Base-by-base conservation (phyloP, 2,888 invertebrate genomes). In the Microplitis manilae region DNA sequence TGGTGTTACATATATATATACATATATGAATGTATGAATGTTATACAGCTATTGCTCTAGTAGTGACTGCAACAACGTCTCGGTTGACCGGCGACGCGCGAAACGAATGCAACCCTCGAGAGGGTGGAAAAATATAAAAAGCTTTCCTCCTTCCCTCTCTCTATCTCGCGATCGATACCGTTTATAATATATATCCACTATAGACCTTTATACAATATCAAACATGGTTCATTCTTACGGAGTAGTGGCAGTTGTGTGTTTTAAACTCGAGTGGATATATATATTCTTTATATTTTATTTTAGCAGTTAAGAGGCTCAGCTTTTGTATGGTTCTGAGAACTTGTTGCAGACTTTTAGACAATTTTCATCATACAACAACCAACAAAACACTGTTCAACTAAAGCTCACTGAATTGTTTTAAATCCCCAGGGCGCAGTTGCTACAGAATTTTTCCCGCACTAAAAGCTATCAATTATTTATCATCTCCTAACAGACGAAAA, bases 301-400 rank as follows among this genome's bases (percentile, higher is more conserved):
- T 7, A 30, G 13, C 20, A 65, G 65, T 65, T 13, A 65, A 65
- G 65, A 65, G 65, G 50, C 7, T 50, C 5, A 6, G 60, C 60
- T 20, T 30, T 13, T 50, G 60, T 73, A 64, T 41, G 30, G 41
- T 41, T 77, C 17, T 77, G 70, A 77, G 73, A 77, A 77, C 77
- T 77, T 77, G 77, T 77, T 77, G 77, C 77, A 59, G 41, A 70
- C 73, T 73, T 20, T 20, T 64, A 71, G 17, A 61, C 70, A 64
- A 7, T 50, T 17, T 20, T 64, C 65, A 30, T 65, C 20, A 65
- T 50, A 65, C 65, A 15, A 15, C 62, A 65, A n/a, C 62, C 50
- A 50, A 50, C 50, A 50, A 50, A 50, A 50, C 50, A 50, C 8
- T 13, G 8, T 8, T 8, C 8, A 50, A 50, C 13, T 50, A 50